Evolutionary conservation across 2,888 invertebrate species (phyloP).

Genomic region (Ectemnius lituratus): DNA sequence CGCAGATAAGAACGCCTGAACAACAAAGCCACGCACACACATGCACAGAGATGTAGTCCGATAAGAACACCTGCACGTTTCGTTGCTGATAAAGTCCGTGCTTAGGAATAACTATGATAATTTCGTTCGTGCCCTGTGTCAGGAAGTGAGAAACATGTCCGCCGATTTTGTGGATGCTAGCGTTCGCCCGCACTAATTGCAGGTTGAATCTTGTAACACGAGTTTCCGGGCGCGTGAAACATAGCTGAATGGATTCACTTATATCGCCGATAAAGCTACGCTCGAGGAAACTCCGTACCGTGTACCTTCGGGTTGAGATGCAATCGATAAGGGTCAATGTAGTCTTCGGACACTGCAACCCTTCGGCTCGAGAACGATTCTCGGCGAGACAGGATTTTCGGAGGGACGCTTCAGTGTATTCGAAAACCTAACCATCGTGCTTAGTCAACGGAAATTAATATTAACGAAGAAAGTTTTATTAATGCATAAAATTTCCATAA

Average conservation of each 20-base stretch:
- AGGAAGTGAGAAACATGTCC: too few relatives aligned
- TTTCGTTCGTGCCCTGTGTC: conserved; percentile 1
- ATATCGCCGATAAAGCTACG: too few relatives aligned
- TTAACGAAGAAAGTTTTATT: too few relatives aligned
- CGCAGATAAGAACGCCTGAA: conserved; percentile 16
- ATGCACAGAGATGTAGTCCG: not conserved
- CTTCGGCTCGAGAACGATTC: conserved; percentile 36
- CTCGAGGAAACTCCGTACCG: not conserved
- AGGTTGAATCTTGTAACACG: too few relatives aligned
- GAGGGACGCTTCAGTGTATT: not conserved
- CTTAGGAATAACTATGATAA: not conserved
- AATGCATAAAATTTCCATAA: too few relatives aligned
- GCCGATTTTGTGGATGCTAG: too few relatives aligned
- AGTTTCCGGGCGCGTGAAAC: too few relatives aligned
- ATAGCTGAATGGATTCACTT: too few relatives aligned
- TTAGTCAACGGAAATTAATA: too few relatives aligned
- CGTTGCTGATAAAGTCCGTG: not conserved
- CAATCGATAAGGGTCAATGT: conserved; percentile 48
- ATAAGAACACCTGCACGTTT: not conserved
- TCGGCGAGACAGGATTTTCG: conserved; percentile 26
- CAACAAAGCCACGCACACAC: not conserved
- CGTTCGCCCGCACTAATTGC: too few relatives aligned
- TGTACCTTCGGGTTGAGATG: conserved; percentile 31
- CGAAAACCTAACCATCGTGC: too few relatives aligned
- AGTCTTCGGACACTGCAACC: conserved; percentile 23